Evolutionary conservation across 2,888 invertebrate genomes (phyloP).

Genomic region (Chromoteleia sp.): DNA sequence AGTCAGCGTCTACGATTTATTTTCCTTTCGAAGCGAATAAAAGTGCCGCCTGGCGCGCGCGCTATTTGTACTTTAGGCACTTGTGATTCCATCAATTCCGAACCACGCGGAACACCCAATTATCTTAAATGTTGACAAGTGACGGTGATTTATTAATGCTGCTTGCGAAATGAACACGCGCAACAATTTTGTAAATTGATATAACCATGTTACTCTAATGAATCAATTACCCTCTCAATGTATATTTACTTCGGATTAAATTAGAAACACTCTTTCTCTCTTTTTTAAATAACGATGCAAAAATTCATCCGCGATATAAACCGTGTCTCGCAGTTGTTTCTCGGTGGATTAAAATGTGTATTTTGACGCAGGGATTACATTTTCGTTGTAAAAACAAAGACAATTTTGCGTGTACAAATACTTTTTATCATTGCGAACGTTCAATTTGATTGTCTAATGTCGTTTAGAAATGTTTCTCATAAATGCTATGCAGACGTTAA

Average conservation of each 20-base stretch:
- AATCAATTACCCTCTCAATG: constrained; percentile 2
- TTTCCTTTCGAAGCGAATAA: constrained; percentile 36
- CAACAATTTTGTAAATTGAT: constrained; percentile 13
- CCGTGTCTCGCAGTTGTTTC: no score
- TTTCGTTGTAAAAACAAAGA: no score
- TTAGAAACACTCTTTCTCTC: not conserved
- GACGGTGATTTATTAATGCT: constrained; percentile 23
- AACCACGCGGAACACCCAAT: constrained; percentile 32
- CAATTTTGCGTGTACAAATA: no score
- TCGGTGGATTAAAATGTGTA: no score
- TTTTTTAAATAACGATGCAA: not conserved
- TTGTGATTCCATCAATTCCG: constrained; percentile 41
- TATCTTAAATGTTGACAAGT: constrained; percentile 47
- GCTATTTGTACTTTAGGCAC: constrained; percentile 40
- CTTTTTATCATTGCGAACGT: no score
- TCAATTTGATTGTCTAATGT: no score
- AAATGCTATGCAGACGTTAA: no score
- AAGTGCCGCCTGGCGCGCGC: constrained; percentile 24
- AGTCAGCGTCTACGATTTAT: constrained; percentile 61
- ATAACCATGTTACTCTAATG: constrained; percentile 7
- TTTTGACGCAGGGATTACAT: no score
- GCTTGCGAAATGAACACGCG: constrained; percentile 1
- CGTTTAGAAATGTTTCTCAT: no score
- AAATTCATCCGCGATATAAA: no score
- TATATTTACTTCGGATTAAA: not conserved